phyloP scores from a whole-genome alignment of 2,113 vertebrate species.

The Budorcas taxicolor region DNA sequence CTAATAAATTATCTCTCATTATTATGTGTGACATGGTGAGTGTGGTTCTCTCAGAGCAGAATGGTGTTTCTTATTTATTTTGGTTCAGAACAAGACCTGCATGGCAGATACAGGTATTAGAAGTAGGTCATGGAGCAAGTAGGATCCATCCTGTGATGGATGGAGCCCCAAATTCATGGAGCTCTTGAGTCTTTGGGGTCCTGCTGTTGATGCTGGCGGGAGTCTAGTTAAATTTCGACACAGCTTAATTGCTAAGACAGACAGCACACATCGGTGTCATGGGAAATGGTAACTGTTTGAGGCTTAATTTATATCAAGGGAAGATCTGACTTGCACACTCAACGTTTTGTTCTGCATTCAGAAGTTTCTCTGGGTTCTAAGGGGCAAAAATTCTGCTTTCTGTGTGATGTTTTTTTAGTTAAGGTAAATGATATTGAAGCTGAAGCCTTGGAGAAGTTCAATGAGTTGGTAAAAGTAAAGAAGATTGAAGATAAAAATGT shows the following conservation, averaged over 20 bases:
- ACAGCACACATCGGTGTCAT: not conserved
- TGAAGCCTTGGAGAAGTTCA: not conserved
- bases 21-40: not conserved
- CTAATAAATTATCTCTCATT: not conserved
- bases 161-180: not conserved
- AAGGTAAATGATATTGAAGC: not conserved
- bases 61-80: not conserved
- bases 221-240: accelerated
- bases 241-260: not conserved
- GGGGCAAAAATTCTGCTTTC: not conserved
- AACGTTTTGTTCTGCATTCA: not conserved
- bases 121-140: accelerated
- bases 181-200: not conserved
- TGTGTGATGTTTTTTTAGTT: not conserved
- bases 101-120: not conserved
- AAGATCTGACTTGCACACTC: not conserved
- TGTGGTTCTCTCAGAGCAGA: not conserved
- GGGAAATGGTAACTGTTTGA: not conserved
- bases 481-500: not conserved
- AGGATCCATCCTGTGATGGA: not conserved
- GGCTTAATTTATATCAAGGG: not conserved
- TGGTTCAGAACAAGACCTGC: not conserved
- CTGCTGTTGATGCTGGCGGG: not conserved
- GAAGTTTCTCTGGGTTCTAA: not conserved
- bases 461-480: accelerated